A percentile compares a stretch with the other conserved stretches of the same genome.
phyloP scores from a whole-genome alignment of 2,113 vertebrate species.

The Gambusia affinis region DNA sequence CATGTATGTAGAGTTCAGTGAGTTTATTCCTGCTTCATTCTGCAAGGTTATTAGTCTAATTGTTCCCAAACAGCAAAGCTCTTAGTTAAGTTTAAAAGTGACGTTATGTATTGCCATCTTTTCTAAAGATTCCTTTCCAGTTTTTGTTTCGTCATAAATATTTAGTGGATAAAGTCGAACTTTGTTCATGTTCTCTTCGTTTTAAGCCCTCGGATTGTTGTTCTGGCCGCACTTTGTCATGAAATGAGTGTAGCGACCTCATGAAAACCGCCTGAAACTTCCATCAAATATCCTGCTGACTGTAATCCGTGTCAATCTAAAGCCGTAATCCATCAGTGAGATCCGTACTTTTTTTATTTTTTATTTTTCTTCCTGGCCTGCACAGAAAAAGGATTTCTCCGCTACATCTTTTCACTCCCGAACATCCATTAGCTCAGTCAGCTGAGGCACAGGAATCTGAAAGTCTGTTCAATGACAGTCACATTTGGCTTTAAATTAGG shows the following conservation, averaged over 20 bases:
- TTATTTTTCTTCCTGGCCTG: neutral
- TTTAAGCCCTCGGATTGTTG: neutral
- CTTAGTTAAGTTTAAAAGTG: neutral
- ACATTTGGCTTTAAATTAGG: constrained; percentile 8
- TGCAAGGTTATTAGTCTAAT: neutral
- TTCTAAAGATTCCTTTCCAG: neutral
- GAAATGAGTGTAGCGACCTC: constrained; percentile 15
- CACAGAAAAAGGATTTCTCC: neutral
- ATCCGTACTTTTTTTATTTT: constrained; percentile 9
- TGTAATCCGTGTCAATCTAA: constrained; percentile 58
- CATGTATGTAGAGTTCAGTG: too few species aligned
- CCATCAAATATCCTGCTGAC: constrained; percentile 45
- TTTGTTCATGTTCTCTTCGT: constrained; percentile 13
- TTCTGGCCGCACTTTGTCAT: neutral
- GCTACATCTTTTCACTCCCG: neutral
- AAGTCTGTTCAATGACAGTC: neutral
- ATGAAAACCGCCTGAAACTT: constrained; percentile 26
- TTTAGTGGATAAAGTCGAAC: neutral
- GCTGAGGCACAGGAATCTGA: constrained; percentile 1
- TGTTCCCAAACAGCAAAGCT: neutral
- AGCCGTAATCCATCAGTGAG: constrained; percentile 41
- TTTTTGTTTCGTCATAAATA: neutral
- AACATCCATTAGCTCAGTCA: constrained; percentile 12
- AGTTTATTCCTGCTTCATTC: neutral
- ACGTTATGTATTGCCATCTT: neutral